Conservation (phyloP, 2,113 vertebrate genomes). For the Colinus virginianus region DNA sequence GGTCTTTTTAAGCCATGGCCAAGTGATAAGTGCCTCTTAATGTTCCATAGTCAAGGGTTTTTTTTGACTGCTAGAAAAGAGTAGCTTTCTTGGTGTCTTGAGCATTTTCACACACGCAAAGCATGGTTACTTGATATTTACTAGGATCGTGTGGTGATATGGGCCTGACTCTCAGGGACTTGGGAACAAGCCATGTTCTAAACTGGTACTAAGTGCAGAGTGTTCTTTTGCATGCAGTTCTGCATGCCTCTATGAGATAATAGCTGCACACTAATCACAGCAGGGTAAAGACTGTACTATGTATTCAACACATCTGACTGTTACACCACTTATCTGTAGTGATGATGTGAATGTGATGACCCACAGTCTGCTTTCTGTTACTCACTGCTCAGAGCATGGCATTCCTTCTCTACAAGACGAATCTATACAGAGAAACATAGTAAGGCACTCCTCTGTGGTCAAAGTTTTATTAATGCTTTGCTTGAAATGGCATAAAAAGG, state of each 20-base stretch:
- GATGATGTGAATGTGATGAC: constrained; percentile 26
- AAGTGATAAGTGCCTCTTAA: not conserved
- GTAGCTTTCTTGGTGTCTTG: not conserved
- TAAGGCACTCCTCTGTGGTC: not conserved
- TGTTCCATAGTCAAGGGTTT: not conserved
- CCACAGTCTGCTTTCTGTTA: constrained; percentile 12
- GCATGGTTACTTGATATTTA: not conserved
- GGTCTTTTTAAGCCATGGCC: not conserved
- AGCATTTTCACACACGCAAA: not conserved
- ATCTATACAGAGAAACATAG: not conserved
- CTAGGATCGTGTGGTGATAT: not conserved
- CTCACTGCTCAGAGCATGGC: not conserved
- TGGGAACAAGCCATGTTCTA: constrained; percentile 26
- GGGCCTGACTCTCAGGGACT: not conserved
- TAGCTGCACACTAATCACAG: not conserved
- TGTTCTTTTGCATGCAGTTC: constrained; percentile 3
- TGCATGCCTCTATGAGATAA: not conserved
- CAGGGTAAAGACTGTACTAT: not conserved
- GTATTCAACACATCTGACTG: constrained; percentile 21
- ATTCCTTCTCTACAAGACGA: not conserved
- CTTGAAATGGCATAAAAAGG: constrained; percentile 12
- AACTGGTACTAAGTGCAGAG: constrained; percentile 4
- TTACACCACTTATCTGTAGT: not conserved
- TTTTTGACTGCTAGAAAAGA: not conserved
- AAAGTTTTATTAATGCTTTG: not conserved